Conservation (phyloP, 2,113 vertebrate species). For the Syngnathus scovelli region DNA sequence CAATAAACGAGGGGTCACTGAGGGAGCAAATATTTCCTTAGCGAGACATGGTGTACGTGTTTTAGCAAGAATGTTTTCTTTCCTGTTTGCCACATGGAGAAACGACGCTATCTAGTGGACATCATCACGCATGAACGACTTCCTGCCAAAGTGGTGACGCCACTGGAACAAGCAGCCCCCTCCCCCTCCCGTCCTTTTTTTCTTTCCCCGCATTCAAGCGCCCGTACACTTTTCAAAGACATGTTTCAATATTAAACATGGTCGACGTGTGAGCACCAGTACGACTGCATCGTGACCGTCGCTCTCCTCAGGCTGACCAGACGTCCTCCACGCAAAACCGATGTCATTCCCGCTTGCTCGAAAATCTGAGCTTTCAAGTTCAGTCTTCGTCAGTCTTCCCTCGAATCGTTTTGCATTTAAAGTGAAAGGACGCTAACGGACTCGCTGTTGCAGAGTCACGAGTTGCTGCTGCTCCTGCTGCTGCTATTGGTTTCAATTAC, state of each 20-base stretch:
- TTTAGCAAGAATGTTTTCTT: background rate
- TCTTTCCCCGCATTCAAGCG: too few species aligned
- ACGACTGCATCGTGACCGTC: background rate
- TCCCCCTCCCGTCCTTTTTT: too few species aligned
- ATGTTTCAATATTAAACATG: background rate
- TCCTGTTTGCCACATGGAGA: background rate
- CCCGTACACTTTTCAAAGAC: too few species aligned
- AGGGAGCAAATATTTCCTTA: too few species aligned
- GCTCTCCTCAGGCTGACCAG: background rate
- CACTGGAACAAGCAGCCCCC: too few species aligned
- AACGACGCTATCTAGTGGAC: background rate
- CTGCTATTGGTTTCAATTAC: too few species aligned
- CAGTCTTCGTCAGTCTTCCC: background rate
- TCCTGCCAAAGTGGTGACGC: background rate
- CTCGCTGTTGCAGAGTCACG: too few species aligned
- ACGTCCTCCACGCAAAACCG: constrained; percentile 15
- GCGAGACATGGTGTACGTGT: background rate
- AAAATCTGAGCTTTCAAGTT: background rate
- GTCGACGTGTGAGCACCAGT: constrained; percentile 32
- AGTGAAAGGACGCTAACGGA: constrained; percentile 37
- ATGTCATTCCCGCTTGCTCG: constrained; percentile 13
- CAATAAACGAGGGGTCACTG: too few species aligned
- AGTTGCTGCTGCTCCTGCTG: too few species aligned
- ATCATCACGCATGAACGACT: background rate
- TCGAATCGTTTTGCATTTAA: background rate